Percentiles rank a stretch among this genome's conserved stretches.
These are phyloP conservation scores for Tyrophagus putrescentiae DNA, from an alignment of 1,140 invertebrate genomes.

Conservation along the genomic window DNA sequence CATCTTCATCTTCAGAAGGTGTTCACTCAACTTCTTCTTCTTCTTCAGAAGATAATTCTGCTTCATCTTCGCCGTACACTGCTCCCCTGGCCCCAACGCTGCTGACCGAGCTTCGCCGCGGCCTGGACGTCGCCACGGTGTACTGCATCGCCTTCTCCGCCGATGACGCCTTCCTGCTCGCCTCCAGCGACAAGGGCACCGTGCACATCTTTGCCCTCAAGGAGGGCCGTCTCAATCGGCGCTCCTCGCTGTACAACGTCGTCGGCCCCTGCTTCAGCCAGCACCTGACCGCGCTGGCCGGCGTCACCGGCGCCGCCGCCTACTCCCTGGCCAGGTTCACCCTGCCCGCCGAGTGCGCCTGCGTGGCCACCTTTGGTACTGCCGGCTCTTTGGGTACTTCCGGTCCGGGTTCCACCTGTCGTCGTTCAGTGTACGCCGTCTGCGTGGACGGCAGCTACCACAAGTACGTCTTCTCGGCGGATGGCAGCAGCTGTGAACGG, in stretches of 20 bases:
- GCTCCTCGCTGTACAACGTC: conserved; percentile 52
- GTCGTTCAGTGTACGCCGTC: conserved; percentile 56
- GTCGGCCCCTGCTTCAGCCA: no score
- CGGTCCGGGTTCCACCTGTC: conserved; percentile 42
- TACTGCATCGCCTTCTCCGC: conserved; percentile 77
- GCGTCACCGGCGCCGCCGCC: conserved; percentile 61
- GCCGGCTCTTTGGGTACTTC: no score
- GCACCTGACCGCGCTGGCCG: conserved; percentile 52
- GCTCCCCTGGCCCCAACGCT: conserved; percentile 28
- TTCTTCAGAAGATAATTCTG: background rate
- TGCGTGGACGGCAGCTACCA: conserved; percentile 84
- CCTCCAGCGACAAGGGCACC: conserved; percentile 83
- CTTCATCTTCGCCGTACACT: background rate
- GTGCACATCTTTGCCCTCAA: conserved; percentile 78
- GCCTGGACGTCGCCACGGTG: conserved; percentile 65
- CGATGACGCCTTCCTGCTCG: conserved; percentile 66
- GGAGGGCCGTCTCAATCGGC: conserved; percentile 26
- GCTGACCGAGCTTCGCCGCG: conserved; percentile 62
- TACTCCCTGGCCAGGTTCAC: conserved; percentile 68
- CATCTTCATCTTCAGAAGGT: no score
- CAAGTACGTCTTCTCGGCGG: conserved; percentile 72
- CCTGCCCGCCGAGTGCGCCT: conserved; percentile 64
- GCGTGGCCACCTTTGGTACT: conserved; percentile 69
- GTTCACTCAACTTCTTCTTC: no score
- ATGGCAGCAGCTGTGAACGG: conserved; percentile 66